Evolutionary conservation across 2,113 vertebrate species (phyloP), one percentile per base, ranked within the genome.

Genomic region (Sterrhoptilus dennistouni): DNA sequence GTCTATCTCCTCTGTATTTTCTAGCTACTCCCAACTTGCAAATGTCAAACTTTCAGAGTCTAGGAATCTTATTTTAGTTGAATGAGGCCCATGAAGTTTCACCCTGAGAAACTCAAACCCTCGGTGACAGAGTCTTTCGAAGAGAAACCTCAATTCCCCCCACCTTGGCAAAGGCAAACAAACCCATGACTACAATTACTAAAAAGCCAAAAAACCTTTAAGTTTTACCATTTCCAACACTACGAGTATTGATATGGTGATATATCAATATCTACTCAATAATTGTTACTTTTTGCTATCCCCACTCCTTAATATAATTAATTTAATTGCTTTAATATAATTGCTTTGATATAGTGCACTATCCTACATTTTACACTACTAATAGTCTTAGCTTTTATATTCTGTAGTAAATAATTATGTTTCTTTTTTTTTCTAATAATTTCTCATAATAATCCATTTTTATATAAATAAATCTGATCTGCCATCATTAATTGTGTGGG

Each of bases 101-200:
- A 38, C 5, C 23, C 28, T 47, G 28, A 0, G 1, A 74, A 74
- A 38, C 19, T 33, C 38, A 54, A 54, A 45, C 7, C n/a, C 11
- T 33, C 1, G 1, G n/a, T 45, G 22, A 54, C 16, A 28, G 11
- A 28, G 11, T 18, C 17, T 45, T 72, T 38, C 27, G 14, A 45
- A 72, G 11, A 54, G 28, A 47, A 74, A 54, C 14, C 14, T 38
- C 40, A 64, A 9, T 28, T 59, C 4, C 3, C 8, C 8, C 6
- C 22, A 38, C 5, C 22, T 15, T 28, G 18, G 19, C 23, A 38
- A 74, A 84, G n/a, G 18, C 49, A 54, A 63, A 45, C 14, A 63
- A 64, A 64, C 14, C 22, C 11, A 38, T 28, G 19, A 28, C 18
- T 47, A 33, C 24, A 28, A 18, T 14, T 33, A 64, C 7, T 23